Conservation (phyloP, 2,113 vertebrate species). For the Cavia aperea region DNA sequence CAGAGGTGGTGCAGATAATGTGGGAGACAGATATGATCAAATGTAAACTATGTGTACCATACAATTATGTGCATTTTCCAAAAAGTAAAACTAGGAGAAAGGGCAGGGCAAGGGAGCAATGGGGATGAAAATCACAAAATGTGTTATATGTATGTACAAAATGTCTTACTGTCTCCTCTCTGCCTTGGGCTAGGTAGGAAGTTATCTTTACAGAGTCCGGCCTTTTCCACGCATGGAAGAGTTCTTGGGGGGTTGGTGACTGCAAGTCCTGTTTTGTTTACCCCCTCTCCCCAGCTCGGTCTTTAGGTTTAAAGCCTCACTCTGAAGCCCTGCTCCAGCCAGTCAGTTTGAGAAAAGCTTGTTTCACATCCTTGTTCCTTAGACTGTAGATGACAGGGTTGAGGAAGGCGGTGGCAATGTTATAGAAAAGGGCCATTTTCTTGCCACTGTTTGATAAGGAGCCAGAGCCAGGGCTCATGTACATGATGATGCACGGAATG, state of each 20-base stretch:
- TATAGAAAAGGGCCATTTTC: slow-evolving; percentile 64
- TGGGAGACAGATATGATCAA: background rate
- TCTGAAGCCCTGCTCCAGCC: background rate
- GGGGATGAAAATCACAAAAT: background rate
- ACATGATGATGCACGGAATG: slow-evolving; percentile 45
- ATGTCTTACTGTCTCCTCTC: background rate
- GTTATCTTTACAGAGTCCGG: background rate
- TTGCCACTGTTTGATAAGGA: slow-evolving; percentile 53
- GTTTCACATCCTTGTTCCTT: slow-evolving; percentile 63
- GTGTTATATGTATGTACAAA: background rate
- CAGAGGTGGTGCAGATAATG: background rate
- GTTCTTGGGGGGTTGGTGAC: background rate
- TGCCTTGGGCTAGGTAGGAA: background rate
- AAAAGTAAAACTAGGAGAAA: background rate
- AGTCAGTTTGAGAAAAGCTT: slow-evolving; percentile 48
- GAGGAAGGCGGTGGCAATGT: slow-evolving; percentile 58
- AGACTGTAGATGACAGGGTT: slow-evolving; percentile 64
- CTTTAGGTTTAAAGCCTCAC: background rate
- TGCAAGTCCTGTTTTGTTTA: background rate
- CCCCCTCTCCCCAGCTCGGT: too few relatives aligned
- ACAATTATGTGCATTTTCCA: background rate
- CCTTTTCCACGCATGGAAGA: background rate
- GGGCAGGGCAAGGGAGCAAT: background rate
- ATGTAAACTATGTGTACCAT: background rate
- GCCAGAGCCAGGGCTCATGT: slow-evolving; percentile 52